phyloP scores from a whole-genome alignment of 2,113 vertebrate species.

The Uria aalge region DNA sequence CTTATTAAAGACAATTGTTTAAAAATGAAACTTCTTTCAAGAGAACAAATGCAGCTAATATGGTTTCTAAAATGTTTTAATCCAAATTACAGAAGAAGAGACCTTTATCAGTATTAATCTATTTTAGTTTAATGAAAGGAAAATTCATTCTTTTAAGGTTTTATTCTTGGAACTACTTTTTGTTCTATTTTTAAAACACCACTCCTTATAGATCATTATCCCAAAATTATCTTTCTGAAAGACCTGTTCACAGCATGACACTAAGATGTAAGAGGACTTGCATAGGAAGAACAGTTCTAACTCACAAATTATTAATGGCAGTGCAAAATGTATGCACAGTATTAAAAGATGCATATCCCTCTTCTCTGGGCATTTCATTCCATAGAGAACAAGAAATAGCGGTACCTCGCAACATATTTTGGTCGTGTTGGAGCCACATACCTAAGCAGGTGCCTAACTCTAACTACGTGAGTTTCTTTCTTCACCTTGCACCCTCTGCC shows the following conservation, averaged over 20 bases:
- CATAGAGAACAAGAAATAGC: neutral
- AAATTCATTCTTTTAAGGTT: neutral
- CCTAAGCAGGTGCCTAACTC: neutral
- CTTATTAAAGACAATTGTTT: neutral
- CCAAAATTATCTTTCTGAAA: slow-evolving; percentile 22
- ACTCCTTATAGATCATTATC: neutral
- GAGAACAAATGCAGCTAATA: neutral
- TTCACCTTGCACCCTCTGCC: neutral
- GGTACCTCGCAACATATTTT: neutral
- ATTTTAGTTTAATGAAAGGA: neutral
- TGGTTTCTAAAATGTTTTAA: neutral
- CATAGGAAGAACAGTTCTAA: slow-evolving; percentile 5
- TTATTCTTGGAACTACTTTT: slow-evolving; percentile 13
- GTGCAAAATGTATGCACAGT: neutral
- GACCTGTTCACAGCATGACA: neutral
- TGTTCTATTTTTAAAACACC: slow-evolving; percentile 28
- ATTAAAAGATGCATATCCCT: neutral
- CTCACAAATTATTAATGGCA: neutral
- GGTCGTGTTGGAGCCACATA: neutral
- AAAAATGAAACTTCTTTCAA: neutral
- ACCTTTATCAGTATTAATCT: neutral
- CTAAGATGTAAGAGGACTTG: neutral
- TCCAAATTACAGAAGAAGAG: neutral
- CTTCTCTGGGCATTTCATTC: neutral
- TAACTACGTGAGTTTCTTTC: neutral